Evolutionary conservation across 2,888 invertebrate species (phyloP).

Genomic region (Coronaproctus castanopsis): DNA sequence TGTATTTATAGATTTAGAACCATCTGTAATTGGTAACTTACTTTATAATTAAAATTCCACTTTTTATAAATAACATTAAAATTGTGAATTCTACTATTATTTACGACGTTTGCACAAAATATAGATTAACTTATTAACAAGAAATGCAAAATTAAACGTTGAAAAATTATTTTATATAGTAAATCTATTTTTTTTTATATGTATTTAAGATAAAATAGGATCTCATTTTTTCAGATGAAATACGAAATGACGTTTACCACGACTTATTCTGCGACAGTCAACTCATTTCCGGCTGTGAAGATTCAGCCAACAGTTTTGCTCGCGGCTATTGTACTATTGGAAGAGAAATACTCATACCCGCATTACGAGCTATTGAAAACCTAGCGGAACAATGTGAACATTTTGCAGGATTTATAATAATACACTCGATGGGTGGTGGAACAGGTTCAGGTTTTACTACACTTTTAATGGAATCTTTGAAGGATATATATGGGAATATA

Average conservation of each 20-base stretch:
- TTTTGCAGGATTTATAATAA: slow-evolving; percentile 37
- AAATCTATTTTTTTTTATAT: not conserved
- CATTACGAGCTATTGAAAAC: slow-evolving; percentile 45
- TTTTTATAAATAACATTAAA: not conserved
- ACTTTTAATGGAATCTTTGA: slow-evolving; percentile 27
- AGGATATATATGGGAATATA: slow-evolving; percentile 32
- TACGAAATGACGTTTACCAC: slow-evolving; percentile 18
- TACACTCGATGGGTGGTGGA: slow-evolving; percentile 42
- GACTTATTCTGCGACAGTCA: slow-evolving; percentile 18
- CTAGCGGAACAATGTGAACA: slow-evolving; percentile 41
- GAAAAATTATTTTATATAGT: not conserved
- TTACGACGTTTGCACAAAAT: too few species aligned
- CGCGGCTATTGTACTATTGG: slow-evolving; percentile 61
- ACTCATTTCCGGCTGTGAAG: slow-evolving; percentile 26
- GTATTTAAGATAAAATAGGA: not conserved
- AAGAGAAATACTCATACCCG: slow-evolving; percentile 30
- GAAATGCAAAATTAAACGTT: too few species aligned
- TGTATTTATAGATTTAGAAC: not conserved
- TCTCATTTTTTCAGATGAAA: slow-evolving; percentile 16
- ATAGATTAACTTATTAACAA: too few species aligned
- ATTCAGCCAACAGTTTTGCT: slow-evolving; percentile 69
- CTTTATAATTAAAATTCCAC: not conserved
- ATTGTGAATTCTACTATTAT: too few species aligned
- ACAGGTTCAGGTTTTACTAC: slow-evolving; percentile 57
- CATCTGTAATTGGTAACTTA: not conserved